Percentiles rank a stretch among this genome's conserved stretches.
These are phyloP conservation scores for Drosophila oshimai DNA, from an alignment of 1,140 invertebrate species.

Conservation along the genomic window DNA sequence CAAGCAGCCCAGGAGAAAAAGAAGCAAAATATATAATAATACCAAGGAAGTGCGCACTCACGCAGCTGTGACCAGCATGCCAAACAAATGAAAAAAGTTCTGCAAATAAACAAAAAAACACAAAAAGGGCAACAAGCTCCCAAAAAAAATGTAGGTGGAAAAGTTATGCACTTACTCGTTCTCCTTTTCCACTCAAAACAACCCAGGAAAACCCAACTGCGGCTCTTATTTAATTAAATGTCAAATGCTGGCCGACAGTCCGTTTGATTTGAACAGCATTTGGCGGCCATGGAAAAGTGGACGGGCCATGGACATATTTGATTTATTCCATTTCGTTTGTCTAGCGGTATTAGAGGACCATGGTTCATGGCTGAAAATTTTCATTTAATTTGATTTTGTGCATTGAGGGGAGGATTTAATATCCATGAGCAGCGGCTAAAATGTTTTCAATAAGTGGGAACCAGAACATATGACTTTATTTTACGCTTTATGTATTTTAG, in stretches of 20 bases:
- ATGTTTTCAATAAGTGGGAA: neutral
- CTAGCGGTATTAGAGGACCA: constrained; percentile 13
- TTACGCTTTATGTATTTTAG: neutral
- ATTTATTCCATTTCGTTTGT: constrained; percentile 45
- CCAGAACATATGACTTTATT: constrained; percentile 3
- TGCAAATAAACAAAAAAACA: constrained; percentile 54
- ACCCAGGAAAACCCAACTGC: constrained; percentile 10
- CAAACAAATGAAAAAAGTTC: constrained; percentile 79
- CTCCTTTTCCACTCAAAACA: neutral
- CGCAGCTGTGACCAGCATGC: constrained; percentile 74
- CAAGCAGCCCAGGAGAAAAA: constrained; percentile 38
- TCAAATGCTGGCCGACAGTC: constrained; percentile 55
- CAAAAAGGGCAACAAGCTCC: constrained; percentile 30
- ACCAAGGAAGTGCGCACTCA: constrained; percentile 71
- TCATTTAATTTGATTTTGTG: constrained; percentile 32
- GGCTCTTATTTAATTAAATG: constrained; percentile 77
- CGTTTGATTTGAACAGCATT: constrained; percentile 62
- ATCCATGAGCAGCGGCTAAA: neutral
- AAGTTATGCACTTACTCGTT: constrained; percentile 54
- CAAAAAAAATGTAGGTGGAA: constrained; percentile 59
- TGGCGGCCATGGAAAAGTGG: constrained; percentile 33
- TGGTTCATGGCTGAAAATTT: constrained; percentile 23
- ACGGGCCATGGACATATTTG: constrained; percentile 28
- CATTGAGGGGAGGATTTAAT: constrained; percentile 5
- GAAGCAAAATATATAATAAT: constrained; percentile 28